phyloP scores from a whole-genome alignment of 1,140 invertebrate genomes.

The Eufriesea mexicana region DNA sequence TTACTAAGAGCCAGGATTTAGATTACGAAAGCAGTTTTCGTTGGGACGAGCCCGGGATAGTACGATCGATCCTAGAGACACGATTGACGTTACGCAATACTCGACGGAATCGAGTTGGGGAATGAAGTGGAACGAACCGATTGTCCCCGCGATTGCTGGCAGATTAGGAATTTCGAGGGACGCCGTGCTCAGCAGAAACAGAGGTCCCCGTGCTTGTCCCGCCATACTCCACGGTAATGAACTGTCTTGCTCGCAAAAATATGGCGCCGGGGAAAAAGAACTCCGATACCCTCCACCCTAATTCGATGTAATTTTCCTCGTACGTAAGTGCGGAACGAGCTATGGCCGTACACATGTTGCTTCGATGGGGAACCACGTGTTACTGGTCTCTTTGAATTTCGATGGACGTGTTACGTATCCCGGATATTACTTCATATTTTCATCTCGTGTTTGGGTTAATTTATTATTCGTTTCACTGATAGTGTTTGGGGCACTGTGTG shows the following conservation, averaged over 20 bases:
- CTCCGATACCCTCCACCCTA: constrained; percentile 8
- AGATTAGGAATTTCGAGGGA: constrained; percentile 20
- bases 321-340: neutral
- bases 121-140: constrained; percentile 30
- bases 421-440: no score
- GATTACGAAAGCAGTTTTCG: constrained; percentile 46
- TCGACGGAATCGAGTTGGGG: constrained; percentile 27
- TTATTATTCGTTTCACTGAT: no score
- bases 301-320: constrained; percentile 1
- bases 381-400: neutral
- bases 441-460: no score
- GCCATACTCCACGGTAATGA: constrained; percentile 33
- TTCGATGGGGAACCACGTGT: neutral
- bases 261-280: constrained; percentile 5
- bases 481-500: no score
- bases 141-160: constrained; percentile 12
- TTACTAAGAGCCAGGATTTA: constrained; percentile 37
- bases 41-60: constrained; percentile 1
- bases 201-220: no score
- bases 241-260: constrained; percentile 35
- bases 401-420: no score
- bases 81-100: constrained; percentile 41
- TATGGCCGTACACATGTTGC: neutral
- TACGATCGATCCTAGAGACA: constrained; percentile 25
- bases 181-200: constrained; percentile 10